These are phyloP conservation scores for Nemotelus nigrinus DNA, from an alignment of 2,888 invertebrate species.

Conservation along the genomic window DNA sequence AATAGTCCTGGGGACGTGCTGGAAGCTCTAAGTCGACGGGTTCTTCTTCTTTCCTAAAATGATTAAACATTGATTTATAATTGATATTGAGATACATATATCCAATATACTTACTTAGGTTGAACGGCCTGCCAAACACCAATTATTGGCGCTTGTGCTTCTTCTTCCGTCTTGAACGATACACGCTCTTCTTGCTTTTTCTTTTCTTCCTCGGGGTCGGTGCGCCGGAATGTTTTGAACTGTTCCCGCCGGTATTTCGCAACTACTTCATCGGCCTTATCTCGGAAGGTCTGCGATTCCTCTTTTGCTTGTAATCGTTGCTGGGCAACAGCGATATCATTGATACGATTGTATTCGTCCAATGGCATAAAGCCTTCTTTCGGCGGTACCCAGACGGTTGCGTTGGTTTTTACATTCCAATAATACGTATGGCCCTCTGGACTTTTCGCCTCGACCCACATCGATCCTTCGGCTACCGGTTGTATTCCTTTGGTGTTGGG, in stretches of 20 bases:
- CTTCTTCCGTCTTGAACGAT: conserved; percentile 66
- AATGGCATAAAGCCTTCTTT: conserved; percentile 76
- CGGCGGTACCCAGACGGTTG: conserved; percentile 81
- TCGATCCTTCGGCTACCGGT: conserved; percentile 58
- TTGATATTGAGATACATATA: not conserved
- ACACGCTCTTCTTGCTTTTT: conserved; percentile 65
- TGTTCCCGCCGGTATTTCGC: conserved; percentile 64
- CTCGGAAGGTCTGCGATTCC: conserved; percentile 63
- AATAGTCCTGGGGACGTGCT: conserved; percentile 69
- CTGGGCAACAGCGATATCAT: conserved; percentile 66
- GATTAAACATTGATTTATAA: conserved; percentile 6
- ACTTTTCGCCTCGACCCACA: conserved; percentile 84
- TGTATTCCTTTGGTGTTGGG: conserved; percentile 57
- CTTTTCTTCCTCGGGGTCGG: conserved; percentile 58
- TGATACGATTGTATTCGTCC: conserved; percentile 71
- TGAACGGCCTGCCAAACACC: conserved; percentile 80
- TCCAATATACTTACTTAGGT: conserved; percentile 66
- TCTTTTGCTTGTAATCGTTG: conserved; percentile 66
- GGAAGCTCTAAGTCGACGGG: conserved; percentile 71
- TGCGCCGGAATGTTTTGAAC: conserved; percentile 58
- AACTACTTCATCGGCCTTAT: conserved; percentile 66
- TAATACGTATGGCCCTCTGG: conserved; percentile 84
- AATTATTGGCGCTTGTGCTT: conserved; percentile 72
- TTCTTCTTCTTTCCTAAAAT: conserved; percentile 65
- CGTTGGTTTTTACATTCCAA: conserved; percentile 87